These are phyloP conservation scores for Hestina assimilis DNA, from an alignment of 1,140 invertebrate genomes.

Conservation along the genomic window DNA sequence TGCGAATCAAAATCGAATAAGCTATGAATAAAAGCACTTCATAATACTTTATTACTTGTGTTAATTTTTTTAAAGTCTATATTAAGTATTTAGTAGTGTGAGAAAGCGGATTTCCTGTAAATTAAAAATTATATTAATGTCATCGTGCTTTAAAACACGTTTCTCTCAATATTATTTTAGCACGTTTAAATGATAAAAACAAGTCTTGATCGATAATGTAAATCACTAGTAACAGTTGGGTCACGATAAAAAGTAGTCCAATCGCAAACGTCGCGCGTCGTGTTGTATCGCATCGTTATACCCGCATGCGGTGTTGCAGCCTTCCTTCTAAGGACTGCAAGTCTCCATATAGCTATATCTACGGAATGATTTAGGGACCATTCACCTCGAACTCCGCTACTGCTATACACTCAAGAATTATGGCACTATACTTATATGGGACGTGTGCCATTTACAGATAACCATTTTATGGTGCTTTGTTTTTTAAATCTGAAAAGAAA, in stretches of 20 bases:
- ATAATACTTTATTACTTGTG: no score
- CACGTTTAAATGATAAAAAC: no score
- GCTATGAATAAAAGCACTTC: no score
- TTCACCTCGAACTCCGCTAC: slow-evolving; percentile 53
- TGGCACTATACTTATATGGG: slow-evolving; percentile 5
- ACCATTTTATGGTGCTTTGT: background rate
- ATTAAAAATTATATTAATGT: background rate
- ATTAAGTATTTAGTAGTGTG: no score
- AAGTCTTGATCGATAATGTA: slow-evolving; percentile 1
- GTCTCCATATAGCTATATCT: slow-evolving; percentile 29
- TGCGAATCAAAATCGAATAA: no score
- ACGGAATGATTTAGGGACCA: slow-evolving; percentile 60
- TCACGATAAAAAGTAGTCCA: slow-evolving; percentile 39
- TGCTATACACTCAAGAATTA: slow-evolving; percentile 20
- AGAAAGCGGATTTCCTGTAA: background rate
- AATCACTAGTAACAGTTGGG: slow-evolving; percentile 8
- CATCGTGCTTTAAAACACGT: background rate
- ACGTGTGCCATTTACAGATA: background rate
- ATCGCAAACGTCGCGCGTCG: slow-evolving; percentile 17
- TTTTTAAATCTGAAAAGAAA: no score
- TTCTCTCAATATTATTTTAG: no score
- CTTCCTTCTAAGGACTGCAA: slow-evolving; percentile 58
- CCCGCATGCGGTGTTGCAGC: slow-evolving; percentile 40
- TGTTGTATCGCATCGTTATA: slow-evolving; percentile 27
- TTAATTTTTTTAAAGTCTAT: no score